Conservation (phyloP, 2,113 vertebrate genomes). For the Typhlomys cinereus region DNA sequence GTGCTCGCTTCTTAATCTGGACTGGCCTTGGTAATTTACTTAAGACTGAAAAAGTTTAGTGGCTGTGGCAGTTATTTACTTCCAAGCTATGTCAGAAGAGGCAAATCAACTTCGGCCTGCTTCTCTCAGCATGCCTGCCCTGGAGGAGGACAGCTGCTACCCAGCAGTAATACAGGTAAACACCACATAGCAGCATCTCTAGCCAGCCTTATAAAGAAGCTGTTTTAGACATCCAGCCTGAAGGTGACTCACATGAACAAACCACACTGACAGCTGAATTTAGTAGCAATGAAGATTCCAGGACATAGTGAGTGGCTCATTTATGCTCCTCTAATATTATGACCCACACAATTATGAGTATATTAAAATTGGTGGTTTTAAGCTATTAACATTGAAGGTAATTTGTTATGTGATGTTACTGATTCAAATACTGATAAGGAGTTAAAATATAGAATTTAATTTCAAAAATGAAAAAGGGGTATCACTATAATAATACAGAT, state of each 20-base stretch:
- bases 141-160: background rate
- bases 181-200: background rate
- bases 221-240: background rate
- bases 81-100: background rate
- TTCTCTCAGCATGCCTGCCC: background rate
- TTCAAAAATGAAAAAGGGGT: background rate
- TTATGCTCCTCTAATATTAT: background rate
- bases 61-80: background rate
- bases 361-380: background rate
- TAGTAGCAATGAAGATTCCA: background rate
- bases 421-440: background rate
- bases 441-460: background rate
- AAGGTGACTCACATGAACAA: background rate
- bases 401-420: background rate
- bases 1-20: background rate
- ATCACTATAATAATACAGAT: background rate
- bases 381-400: background rate
- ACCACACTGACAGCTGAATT: background rate
- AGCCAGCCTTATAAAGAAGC: background rate
- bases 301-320: background rate
- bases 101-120: background rate
- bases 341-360: background rate
- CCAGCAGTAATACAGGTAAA: no score
- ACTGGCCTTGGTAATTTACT: background rate
- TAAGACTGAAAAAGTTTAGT: background rate